phyloP scores from a whole-genome alignment of 2,888 invertebrate genomes.

The Elysia crispata region DNA sequence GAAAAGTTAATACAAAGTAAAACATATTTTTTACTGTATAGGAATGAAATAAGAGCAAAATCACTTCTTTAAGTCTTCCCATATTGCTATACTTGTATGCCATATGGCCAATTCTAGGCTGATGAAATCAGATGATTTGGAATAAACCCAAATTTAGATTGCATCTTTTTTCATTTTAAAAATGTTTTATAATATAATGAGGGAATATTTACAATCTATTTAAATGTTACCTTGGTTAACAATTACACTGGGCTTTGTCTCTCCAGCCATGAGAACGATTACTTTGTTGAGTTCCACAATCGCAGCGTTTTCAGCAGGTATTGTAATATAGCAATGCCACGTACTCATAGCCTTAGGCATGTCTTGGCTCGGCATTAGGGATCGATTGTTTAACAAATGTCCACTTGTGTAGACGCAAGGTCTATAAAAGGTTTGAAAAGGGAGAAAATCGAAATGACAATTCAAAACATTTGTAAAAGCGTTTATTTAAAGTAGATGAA shows the following conservation, averaged over 20 bases:
- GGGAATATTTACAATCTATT: too few relatives aligned
- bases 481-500: neutral
- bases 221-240: slow-evolving; percentile 19
- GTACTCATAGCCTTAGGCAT: slow-evolving; percentile 77
- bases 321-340: slow-evolving; percentile 74
- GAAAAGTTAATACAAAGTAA: too few relatives aligned
- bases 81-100: too few relatives aligned
- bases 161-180: too few relatives aligned
- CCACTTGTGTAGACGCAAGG: slow-evolving; percentile 77
- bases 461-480: slow-evolving; percentile 17
- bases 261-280: slow-evolving; percentile 75
- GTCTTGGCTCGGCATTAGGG: slow-evolving; percentile 78
- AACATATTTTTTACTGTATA: too few relatives aligned
- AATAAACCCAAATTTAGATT: too few relatives aligned
- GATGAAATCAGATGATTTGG: too few relatives aligned
- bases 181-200: too few relatives aligned
- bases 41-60: too few relatives aligned
- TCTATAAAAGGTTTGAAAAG: slow-evolving; percentile 53
- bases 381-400: slow-evolving; percentile 78
- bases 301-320: too few relatives aligned
- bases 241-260: slow-evolving; percentile 57
- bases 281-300: slow-evolving; percentile 22
- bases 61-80: too few relatives aligned
- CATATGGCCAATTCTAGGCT: too few relatives aligned
- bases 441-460: slow-evolving; percentile 11